Evolutionary conservation across 37 sponge, comb jelly and placozoan species (phyloP), one percentile per base, ranked within the genome.

Genomic region (Mnemiopsis leidyi): DNA sequence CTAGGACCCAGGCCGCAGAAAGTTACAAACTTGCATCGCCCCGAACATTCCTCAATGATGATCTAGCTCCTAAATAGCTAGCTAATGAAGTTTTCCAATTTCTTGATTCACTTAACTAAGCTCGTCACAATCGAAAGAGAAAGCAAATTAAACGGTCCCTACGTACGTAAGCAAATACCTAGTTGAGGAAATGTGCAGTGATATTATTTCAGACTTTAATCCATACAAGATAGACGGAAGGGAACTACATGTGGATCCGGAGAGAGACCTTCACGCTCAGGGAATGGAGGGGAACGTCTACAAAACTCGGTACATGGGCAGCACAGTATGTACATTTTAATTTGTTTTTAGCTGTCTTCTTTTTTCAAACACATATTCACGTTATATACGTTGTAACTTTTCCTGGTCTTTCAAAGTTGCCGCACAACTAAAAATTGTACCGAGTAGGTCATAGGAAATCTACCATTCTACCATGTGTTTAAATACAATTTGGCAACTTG

Each of bases 201-300:
- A 71, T 28, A 23, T 23, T 21, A 77, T 77, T 77, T 77, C 79
- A 77, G 79, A 31, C 3, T 77, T 77, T 20, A 77, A 77, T 32
- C 32, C 26, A 18, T 77, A 34, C 36, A 77, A 77, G 79, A 77
- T 77, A 31, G 35, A 77, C 20, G 32, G 32, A 21, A 77, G 18
- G 32, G 32, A 77, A 21, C 30, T 77, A 2, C 26, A 32, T 0
- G 35, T 77, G 7, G 79, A 77, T 77, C 20, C 20, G 35, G 32
- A 33, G 35, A 1, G 36, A 31, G 79, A 77, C 36, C 32, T 77
- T 36, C 36, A 77, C 36, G 32, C 32, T 34, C 79, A 77, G 18
- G 79, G 79, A 77, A 77, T 77, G 79, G 79, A 77, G 35, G 79
- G 79, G 36, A 77, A 26, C 9, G 79, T 77, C 18, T 16, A 31